Evolutionary conservation across 2,888 invertebrate species (phyloP), one percentile per base, ranked within the genome.

Genomic region (Athripsodes cinereus): DNA sequence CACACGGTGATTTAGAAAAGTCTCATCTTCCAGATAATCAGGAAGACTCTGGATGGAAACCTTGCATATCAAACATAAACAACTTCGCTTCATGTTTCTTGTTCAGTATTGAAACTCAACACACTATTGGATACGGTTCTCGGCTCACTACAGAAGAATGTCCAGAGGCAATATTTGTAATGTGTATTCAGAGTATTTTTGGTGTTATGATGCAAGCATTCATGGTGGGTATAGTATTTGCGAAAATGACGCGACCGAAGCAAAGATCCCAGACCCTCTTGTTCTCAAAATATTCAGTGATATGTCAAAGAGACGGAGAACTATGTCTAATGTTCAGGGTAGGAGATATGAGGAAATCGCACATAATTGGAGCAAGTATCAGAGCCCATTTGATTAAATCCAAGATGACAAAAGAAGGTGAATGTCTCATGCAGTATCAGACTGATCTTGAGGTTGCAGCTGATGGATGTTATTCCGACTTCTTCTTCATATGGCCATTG

Each of bases 401-500:
- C 31, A 84, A 86, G 67, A 84, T 87, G 48, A 91, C 94, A 1
- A 85, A 87, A 68, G 92, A 93, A 70, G 89, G 90, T 1, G 88
- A 92, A 69, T 75, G 87, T 40, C 78, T 93, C 66, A 84, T 85
- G 3, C 88, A 88, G 67, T 88, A 90, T 70, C 93, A 95, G 69
- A 87, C 88, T 35, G 91, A 93, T 69, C 73, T 95, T 22, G 75
- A 81, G 55, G 79, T 87, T 0, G 81, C 83, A 65, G 83, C 87
- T 16, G 92, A 95, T 68, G 91, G 90, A 21, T 91, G 92, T 66
- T 87, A 90, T 63, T 89, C 93, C 6, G 83, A 88, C 65, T 79
- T 96, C 3, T 96, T 98, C 75, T 92, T 98, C 69, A 88, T 98
- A 60, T 98, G 97, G 97, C 98, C 98, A 0, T 86, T 94, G 70